These are phyloP conservation scores for Ceyx melanurus DNA, from an alignment of 2,113 vertebrate species.

Conservation along the genomic window DNA sequence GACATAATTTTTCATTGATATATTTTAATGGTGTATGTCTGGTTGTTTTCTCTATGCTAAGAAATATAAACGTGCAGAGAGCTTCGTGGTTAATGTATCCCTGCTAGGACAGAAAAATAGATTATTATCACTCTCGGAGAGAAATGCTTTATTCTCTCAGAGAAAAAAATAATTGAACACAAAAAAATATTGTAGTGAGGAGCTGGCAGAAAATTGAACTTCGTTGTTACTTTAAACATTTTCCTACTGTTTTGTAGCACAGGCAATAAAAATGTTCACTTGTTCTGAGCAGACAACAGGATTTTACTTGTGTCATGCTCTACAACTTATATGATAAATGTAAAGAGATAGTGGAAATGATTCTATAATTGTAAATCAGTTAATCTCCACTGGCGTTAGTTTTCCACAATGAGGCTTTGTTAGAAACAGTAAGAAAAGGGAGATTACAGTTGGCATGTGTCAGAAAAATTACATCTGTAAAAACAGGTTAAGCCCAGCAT, in stretches of 20 bases:
- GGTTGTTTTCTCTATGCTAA: conserved; percentile 63
- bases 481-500: conserved; percentile 17
- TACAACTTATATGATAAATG: conserved; percentile 56
- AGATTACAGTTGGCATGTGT: conserved; percentile 38
- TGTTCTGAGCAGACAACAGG: background rate
- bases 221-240: conserved; percentile 54
- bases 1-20: conserved; percentile 74
- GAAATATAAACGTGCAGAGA: conserved; percentile 67
- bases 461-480: conserved; percentile 66
- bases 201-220: conserved; percentile 38
- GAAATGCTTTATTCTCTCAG: conserved; percentile 39
- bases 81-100: conserved; percentile 61
- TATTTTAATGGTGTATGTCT: conserved; percentile 73
- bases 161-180: conserved; percentile 10
- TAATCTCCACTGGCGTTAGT: conserved; percentile 59
- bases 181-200: conserved; percentile 46
- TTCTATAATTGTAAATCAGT: conserved; percentile 62
- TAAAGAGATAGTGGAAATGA: conserved; percentile 46
- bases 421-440: conserved; percentile 31
- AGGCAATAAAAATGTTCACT: conserved; percentile 43
- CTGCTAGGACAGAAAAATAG: conserved; percentile 68
- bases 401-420: conserved; percentile 36
- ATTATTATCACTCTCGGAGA: conserved; percentile 58
- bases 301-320: conserved; percentile 34
- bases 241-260: conserved; percentile 34